phyloP scores from a whole-genome alignment of 2,113 vertebrate genomes.

The Lonchura striata region DNA sequence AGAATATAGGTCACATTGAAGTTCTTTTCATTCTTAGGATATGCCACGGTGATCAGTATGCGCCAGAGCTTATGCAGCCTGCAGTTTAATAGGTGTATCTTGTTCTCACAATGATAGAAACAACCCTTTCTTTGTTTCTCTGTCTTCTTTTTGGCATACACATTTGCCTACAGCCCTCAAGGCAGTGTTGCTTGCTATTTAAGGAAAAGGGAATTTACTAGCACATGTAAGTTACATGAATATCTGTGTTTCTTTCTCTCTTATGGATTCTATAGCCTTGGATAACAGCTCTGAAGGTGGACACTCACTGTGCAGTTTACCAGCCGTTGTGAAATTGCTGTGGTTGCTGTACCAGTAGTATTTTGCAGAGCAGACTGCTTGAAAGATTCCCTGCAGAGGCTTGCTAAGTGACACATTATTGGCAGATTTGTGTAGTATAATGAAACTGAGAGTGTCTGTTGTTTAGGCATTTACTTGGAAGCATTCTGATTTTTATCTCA shows the following conservation, averaged over 20 bases:
- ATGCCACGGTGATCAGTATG: constrained; percentile 18
- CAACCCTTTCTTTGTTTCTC: constrained; percentile 59
- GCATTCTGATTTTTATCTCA: not conserved
- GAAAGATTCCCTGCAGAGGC: not conserved
- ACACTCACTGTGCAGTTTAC: rapidly evolving
- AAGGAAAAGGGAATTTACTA: not conserved
- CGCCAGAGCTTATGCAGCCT: constrained; percentile 1
- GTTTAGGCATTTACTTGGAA: not conserved
- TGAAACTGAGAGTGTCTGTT: not conserved
- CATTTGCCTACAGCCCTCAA: not conserved
- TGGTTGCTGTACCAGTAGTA: not conserved
- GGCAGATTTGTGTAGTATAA: not conserved
- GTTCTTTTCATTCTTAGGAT: constrained; percentile 61
- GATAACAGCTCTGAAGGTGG: not conserved
- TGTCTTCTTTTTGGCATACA: constrained; percentile 32
- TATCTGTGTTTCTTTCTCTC: not conserved
- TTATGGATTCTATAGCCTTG: not conserved
- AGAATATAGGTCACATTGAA: constrained; percentile 61
- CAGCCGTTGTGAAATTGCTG: not conserved
- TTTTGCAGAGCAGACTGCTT: not conserved
- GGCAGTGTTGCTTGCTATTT: not conserved
- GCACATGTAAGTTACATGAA: not conserved
- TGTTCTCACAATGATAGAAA: constrained; percentile 54
- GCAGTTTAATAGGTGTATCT: not conserved
- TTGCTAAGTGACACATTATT: not conserved